Conservation (phyloP, 2,888 invertebrate species). For the Gryllus longicercus region DNA sequence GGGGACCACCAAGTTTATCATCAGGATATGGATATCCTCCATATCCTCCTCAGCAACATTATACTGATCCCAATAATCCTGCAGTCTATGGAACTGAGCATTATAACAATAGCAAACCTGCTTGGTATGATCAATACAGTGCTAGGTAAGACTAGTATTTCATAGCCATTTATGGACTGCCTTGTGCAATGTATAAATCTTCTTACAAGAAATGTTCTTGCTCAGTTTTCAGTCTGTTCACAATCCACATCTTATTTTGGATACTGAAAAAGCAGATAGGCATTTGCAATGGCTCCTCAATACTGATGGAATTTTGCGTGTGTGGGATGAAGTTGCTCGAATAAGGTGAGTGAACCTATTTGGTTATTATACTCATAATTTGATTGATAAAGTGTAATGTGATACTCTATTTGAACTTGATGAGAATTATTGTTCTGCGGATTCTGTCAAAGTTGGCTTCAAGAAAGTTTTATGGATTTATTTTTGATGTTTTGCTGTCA, state of each 20-base stretch:
- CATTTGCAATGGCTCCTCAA: conserved; percentile 63
- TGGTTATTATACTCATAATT: too few relatives aligned
- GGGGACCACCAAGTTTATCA: not conserved
- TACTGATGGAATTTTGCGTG: conserved; percentile 57
- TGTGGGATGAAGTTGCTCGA: conserved; percentile 64
- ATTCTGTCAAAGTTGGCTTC: too few relatives aligned
- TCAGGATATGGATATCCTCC: not conserved
- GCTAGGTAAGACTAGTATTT: conserved; percentile 22
- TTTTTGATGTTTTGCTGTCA: too few relatives aligned
- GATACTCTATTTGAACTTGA: too few relatives aligned
- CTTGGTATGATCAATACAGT: conserved; percentile 56
- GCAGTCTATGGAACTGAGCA: conserved; percentile 46
- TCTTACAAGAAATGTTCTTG: conserved; percentile 20
- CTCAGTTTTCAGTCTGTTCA: conserved; percentile 57
- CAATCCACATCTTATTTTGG: conserved; percentile 60
- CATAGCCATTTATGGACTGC: not conserved
- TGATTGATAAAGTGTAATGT: too few relatives aligned
- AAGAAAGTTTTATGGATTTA: too few relatives aligned
- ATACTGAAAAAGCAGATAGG: conserved; percentile 65
- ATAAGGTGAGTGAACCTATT: conserved; percentile 50
- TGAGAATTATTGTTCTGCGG: too few relatives aligned
- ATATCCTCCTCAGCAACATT: not conserved
- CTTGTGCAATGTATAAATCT: too few relatives aligned
- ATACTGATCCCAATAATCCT: conserved; percentile 40
- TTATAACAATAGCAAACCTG: conserved; percentile 52